A percentile compares a stretch with the other conserved stretches of the same genome.
phyloP scores from a whole-genome alignment of 2,888 invertebrate species.

The Cataglyphis rosenhaueri region DNA sequence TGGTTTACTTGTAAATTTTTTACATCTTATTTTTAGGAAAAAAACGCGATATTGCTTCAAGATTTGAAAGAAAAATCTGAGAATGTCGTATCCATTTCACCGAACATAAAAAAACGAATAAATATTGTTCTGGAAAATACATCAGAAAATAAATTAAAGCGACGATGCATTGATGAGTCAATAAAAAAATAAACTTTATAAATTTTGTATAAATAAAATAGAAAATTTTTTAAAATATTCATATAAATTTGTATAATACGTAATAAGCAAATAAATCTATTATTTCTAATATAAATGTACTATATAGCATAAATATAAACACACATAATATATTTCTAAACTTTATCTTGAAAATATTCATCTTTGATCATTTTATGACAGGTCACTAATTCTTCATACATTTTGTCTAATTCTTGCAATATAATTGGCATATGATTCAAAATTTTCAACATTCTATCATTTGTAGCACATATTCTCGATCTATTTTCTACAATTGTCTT shows the following conservation, averaged over 20 bases:
- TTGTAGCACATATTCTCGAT: constrained; percentile 54
- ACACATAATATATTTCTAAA: background rate
- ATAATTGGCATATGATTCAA: constrained; percentile 55
- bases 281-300: constrained; percentile 22
- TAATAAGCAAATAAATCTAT: constrained; percentile 13
- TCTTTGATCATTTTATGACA: constrained; percentile 51
- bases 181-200: background rate
- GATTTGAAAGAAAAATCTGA: constrained; percentile 55
- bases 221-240: background rate
- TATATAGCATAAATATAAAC: background rate
- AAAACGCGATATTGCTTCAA: constrained; percentile 56
- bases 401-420: constrained; percentile 64
- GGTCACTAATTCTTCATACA: constrained; percentile 61
- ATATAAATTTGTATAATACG: background rate
- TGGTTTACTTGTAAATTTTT: background rate
- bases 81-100: constrained; percentile 18
- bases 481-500: constrained; percentile 70
- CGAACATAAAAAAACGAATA: constrained; percentile 43
- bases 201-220: constrained; percentile 12
- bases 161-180: background rate
- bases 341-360: constrained; percentile 22
- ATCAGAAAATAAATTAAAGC: constrained; percentile 23
- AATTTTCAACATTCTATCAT: constrained; percentile 64
- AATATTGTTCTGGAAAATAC: constrained; percentile 29
- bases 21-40: constrained; percentile 62